Conservation (phyloP, 2,113 vertebrate species). For the Lichenostomus cassidix region DNA sequence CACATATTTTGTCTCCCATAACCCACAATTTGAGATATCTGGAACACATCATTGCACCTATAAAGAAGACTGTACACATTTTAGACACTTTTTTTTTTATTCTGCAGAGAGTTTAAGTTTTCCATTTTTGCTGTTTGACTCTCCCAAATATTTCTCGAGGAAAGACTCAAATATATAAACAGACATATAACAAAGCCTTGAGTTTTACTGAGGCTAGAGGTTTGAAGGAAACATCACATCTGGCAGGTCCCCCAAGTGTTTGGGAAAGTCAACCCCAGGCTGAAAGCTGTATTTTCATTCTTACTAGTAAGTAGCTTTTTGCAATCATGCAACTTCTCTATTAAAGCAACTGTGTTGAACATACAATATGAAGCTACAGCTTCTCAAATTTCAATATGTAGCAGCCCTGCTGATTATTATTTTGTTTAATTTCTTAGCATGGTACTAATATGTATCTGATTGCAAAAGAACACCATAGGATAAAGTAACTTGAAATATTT, state of each 20-base stretch:
- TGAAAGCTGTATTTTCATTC: neutral
- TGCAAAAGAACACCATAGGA: neutral
- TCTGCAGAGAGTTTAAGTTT: neutral
- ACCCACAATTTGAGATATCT: neutral
- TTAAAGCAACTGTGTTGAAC: neutral
- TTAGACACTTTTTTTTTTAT: neutral
- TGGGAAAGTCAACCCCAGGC: neutral
- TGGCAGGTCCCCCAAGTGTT: neutral
- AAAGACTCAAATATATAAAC: neutral
- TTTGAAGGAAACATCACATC: neutral
- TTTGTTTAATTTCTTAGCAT: neutral
- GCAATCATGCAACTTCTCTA: neutral
- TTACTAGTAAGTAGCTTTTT: neutral
- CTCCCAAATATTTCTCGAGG: neutral
- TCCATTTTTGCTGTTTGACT: neutral
- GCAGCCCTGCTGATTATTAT: neutral
- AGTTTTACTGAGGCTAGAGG: neutral
- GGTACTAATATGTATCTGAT: neutral
- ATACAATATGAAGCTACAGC: neutral
- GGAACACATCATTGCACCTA: neutral
- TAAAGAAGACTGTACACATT: neutral
- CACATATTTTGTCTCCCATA: neutral
- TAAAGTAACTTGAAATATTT: neutral
- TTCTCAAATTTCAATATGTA: neutral
- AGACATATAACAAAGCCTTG: neutral